Evolutionary conservation across 2,797 vertebrate species (phyloP).

Genomic region (Helarctos malayanus): DNA sequence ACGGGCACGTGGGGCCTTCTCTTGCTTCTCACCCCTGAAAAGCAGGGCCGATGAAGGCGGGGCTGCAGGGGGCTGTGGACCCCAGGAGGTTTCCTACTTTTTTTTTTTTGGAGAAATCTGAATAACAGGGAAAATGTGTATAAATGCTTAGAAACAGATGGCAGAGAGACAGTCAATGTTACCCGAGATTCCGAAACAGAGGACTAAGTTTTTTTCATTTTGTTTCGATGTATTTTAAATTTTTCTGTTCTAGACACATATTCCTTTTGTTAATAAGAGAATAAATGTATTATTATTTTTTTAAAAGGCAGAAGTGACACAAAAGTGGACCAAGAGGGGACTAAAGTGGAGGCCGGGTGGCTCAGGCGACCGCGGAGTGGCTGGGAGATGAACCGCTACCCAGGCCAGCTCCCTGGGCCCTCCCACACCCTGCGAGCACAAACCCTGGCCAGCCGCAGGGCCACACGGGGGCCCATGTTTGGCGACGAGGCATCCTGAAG

Average conservation of each 20-base stretch:
- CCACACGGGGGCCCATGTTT: background rate
- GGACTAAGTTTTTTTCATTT: background rate
- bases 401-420: too few species aligned
- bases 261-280: background rate
- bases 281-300: background rate
- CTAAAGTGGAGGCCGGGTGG: background rate
- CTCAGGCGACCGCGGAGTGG: fast-evolving
- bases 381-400: background rate
- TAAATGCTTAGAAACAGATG: background rate
- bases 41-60: too few species aligned
- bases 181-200: background rate
- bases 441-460: background rate
- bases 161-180: background rate
- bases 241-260: background rate
- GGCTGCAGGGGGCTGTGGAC: background rate
- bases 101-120: background rate
- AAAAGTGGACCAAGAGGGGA: background rate
- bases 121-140: background rate
- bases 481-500: background rate
- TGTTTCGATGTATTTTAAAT: background rate
- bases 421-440: fast-evolving
- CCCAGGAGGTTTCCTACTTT: background rate
- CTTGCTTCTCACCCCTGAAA: background rate
- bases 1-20: too few species aligned
- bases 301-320: background rate